Conservation (phyloP, 2,888 invertebrate genomes). For the Monochamus alternatus region DNA sequence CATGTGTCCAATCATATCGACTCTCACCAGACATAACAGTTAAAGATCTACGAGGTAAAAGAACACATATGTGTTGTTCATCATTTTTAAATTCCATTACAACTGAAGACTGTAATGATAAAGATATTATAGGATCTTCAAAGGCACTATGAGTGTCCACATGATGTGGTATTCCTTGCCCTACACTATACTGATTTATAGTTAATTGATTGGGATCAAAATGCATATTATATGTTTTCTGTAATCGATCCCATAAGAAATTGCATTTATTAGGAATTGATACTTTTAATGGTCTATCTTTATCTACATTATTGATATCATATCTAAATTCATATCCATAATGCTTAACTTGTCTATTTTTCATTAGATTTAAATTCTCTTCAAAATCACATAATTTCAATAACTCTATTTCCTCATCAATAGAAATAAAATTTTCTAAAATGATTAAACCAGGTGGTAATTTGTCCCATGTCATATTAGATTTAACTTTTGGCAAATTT, state of each 20-base stretch:
- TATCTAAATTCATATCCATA: constrained; percentile 95
- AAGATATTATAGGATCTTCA: constrained; percentile 87
- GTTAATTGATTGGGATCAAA: constrained; percentile 86
- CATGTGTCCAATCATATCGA: constrained; percentile 87
- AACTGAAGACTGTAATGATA: constrained; percentile 87
- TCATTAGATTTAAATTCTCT: constrained; percentile 74
- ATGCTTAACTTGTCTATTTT: constrained; percentile 90
- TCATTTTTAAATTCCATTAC: constrained; percentile 91
- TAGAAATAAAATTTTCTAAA: constrained; percentile 81
- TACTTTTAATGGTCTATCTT: constrained; percentile 77
- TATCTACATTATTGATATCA: constrained; percentile 88
- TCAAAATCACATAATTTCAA: constrained; percentile 73
- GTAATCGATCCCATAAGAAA: constrained; percentile 77
- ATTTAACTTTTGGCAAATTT: constrained; percentile 59
- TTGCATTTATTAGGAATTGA: constrained; percentile 82
- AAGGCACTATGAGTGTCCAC: constrained; percentile 97
- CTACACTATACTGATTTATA: constrained; percentile 87
- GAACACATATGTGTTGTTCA: constrained; percentile 75
- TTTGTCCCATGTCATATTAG: constrained; percentile 65
- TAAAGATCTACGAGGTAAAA: constrained; percentile 82
- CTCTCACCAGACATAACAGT: constrained; percentile 85
- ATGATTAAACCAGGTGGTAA: constrained; percentile 82
- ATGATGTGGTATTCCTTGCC: constrained; percentile 96
- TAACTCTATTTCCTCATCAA: constrained; percentile 78
- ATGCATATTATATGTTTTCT: constrained; percentile 67